These are phyloP conservation scores for Eunapius fragilis DNA, from an alignment of 37 sponge, comb jelly and placozoan species.

Conservation along the genomic window DNA sequence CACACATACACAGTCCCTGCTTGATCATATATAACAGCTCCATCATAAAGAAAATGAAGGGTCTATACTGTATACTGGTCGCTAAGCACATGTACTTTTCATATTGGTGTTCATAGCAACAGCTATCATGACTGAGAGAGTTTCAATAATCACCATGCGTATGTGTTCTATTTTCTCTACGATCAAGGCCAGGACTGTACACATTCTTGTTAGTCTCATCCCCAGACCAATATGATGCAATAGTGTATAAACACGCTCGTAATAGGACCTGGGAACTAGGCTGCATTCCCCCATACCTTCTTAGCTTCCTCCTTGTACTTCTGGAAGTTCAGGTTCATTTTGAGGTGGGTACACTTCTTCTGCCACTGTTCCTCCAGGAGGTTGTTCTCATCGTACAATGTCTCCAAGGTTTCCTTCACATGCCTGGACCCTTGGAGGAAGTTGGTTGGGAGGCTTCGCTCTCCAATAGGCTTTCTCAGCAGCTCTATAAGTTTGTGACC, in stretches of 20 bases:
- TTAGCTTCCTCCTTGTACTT: slow-evolving; percentile 44
- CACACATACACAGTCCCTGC: neutral
- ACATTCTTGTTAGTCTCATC: no score
- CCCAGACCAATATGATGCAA: no score
- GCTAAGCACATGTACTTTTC: no score
- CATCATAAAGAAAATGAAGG: no score
- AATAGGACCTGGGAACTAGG: no score
- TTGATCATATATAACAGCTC: neutral
- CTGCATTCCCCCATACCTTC: slow-evolving; percentile 32
- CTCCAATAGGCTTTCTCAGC: slow-evolving; percentile 47
- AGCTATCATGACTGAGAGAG: no score
- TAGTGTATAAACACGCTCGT: no score
- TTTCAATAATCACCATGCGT: no score
- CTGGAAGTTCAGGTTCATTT: slow-evolving; percentile 35
- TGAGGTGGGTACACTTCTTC: slow-evolving; percentile 12
- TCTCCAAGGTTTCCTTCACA: slow-evolving; percentile 63
- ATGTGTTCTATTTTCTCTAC: no score
- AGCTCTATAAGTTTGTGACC: slow-evolving; percentile 52
- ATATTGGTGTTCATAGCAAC: no score
- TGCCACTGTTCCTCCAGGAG: slow-evolving; percentile 61
- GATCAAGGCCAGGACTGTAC: no score
- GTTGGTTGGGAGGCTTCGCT: slow-evolving; percentile 22
- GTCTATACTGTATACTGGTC: no score
- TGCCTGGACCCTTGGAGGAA: slow-evolving; percentile 46
- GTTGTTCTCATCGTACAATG: slow-evolving; percentile 50